These are phyloP conservation scores for Amphipoea oculea DNA, from an alignment of 2,888 invertebrate species.

Conservation along the genomic window DNA sequence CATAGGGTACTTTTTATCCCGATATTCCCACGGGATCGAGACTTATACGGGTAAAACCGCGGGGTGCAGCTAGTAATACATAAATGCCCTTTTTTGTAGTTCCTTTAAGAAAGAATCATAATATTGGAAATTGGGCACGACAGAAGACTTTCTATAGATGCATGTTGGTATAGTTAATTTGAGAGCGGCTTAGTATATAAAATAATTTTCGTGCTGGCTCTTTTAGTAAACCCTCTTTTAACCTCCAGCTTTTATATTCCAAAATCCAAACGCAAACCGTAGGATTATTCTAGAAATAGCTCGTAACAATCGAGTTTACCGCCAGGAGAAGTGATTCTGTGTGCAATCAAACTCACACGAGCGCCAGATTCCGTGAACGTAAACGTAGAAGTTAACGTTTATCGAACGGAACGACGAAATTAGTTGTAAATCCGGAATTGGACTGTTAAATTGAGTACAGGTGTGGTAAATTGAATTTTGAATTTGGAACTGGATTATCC, in stretches of 20 bases:
- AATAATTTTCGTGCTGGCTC: neutral
- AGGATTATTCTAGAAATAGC: constrained; percentile 65
- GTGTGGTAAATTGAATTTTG: constrained; percentile 64
- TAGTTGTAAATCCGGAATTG: constrained; percentile 72
- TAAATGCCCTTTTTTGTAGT: neutral
- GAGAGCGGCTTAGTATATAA: neutral
- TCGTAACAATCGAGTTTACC: constrained; percentile 75
- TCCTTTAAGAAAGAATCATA: neutral
- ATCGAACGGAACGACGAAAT: constrained; percentile 74
- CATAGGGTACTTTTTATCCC: too few relatives aligned
- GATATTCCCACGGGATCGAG: too few relatives aligned
- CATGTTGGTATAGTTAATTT: neutral
- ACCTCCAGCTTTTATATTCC: constrained; percentile 31
- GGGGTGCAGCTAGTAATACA: too few relatives aligned
- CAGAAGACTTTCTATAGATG: neutral
- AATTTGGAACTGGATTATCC: constrained; percentile 52
- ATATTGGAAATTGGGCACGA: too few relatives aligned
- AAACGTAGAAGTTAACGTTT: constrained; percentile 75
- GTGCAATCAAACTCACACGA: constrained; percentile 70
- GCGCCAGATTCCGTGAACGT: constrained; percentile 65
- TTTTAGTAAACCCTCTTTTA: neutral
- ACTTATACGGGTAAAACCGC: too few relatives aligned
- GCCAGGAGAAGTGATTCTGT: constrained; percentile 71
- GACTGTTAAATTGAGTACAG: constrained; percentile 65
- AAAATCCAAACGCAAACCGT: constrained; percentile 59